Conservation (phyloP, 2,888 invertebrate species). For the Esperia sulphurella region DNA sequence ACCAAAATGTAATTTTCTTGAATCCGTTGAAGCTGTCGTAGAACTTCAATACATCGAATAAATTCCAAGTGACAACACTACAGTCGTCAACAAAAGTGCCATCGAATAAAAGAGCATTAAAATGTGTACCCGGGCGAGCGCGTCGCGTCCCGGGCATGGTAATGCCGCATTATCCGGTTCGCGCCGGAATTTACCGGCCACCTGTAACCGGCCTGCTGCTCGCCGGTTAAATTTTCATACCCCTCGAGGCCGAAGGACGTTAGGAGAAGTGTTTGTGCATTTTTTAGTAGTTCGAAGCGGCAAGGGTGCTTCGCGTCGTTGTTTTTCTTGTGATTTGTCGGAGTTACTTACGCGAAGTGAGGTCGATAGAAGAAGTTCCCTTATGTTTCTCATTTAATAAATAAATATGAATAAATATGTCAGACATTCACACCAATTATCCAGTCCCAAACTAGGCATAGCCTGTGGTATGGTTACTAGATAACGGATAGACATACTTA, state of each 20-base stretch:
- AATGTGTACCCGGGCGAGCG: slow-evolving; percentile 22
- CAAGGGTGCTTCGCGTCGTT: slow-evolving; percentile 1
- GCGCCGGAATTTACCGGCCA: slow-evolving; percentile 57
- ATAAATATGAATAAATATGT: too few relatives aligned
- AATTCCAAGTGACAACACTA: slow-evolving; percentile 8
- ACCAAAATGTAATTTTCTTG: too few relatives aligned
- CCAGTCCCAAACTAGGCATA: too few relatives aligned
- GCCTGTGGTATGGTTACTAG: too few relatives aligned
- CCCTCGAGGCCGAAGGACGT: slow-evolving; percentile 36
- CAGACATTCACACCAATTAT: too few relatives aligned
- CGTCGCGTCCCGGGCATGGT: slow-evolving; percentile 9
- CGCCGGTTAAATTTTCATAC: slow-evolving; percentile 56
- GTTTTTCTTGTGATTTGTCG: slow-evolving; percentile 7
- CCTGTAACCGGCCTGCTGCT: slow-evolving; percentile 47
- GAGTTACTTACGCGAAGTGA: background rate
- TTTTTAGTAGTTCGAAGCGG: slow-evolving; percentile 30
- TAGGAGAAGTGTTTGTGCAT: slow-evolving; percentile 50
- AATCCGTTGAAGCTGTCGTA: too few relatives aligned
- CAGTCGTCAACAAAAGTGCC: slow-evolving; percentile 16
- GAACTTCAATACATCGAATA: too few relatives aligned
- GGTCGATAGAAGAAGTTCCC: background rate
- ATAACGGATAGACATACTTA: too few relatives aligned
- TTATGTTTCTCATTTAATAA: too few relatives aligned
- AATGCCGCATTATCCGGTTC: slow-evolving; percentile 33
- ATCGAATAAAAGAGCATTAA: slow-evolving; percentile 22